phyloP scores from a whole-genome alignment of 1,140 invertebrate species.

The Drosophila nannoptera region DNA sequence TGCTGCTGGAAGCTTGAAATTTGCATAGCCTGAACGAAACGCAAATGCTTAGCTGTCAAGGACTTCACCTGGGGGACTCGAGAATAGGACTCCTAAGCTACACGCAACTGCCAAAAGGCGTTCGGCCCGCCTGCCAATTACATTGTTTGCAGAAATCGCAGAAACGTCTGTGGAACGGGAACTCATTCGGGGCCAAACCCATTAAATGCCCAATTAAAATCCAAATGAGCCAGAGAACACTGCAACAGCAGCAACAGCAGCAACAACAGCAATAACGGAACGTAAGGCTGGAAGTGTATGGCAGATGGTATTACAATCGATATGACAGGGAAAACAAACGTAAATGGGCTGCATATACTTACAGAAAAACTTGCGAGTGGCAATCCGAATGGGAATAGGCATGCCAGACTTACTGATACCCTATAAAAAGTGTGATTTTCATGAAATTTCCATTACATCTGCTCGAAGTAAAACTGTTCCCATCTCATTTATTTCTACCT shows the following conservation, averaged over 20 bases:
- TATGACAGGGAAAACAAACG: background rate
- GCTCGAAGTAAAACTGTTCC: too few relatives aligned
- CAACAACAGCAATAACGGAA: background rate
- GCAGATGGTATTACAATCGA: conserved; percentile 6
- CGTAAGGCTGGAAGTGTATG: background rate
- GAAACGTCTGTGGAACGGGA: conserved; percentile 21
- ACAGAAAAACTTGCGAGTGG: background rate
- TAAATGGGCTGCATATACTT: background rate
- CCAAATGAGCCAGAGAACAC: conserved; percentile 38
- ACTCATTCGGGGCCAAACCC: conserved; percentile 28
- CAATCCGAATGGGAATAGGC: too few relatives aligned
- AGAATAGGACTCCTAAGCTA: background rate
- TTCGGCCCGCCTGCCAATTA: conserved; percentile 20
- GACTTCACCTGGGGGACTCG: conserved; percentile 7
- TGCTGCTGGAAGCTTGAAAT: conserved; percentile 14
- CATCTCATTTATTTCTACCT: too few relatives aligned
- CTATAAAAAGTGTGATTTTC: too few relatives aligned
- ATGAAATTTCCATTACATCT: too few relatives aligned
- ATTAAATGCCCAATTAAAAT: conserved; percentile 44
- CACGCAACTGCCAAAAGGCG: conserved; percentile 19
- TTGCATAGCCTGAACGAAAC: conserved; percentile 51
- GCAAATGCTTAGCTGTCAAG: conserved; percentile 41
- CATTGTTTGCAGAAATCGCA: conserved; percentile 19
- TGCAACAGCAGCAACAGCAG: background rate
- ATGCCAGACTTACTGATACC: too few relatives aligned